Evolutionary conservation across 1,140 invertebrate species (phyloP).

Genomic region (Laupala kohalensis): DNA sequence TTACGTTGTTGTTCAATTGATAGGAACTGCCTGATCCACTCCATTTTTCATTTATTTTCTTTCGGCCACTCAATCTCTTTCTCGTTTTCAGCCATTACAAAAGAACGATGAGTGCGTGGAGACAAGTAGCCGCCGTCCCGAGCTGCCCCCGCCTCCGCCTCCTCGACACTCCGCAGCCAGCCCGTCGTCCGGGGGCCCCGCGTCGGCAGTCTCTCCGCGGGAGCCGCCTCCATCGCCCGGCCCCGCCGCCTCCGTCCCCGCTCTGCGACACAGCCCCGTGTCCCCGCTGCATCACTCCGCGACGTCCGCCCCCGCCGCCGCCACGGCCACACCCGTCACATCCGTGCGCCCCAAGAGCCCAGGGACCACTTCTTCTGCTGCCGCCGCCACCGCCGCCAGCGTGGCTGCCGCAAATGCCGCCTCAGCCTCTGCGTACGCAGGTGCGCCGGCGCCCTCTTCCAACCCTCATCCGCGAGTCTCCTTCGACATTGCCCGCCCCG

Average conservation of each 20-base stretch:
- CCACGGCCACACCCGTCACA: background rate
- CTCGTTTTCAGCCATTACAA: slow-evolving; percentile 26
- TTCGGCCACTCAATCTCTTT: no score
- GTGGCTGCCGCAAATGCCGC: no score
- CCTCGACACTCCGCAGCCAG: slow-evolving; percentile 2
- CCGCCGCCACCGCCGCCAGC: no score
- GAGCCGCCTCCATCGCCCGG: slow-evolving; percentile 6
- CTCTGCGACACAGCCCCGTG: slow-evolving; percentile 27
- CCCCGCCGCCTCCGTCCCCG: slow-evolving; percentile 6
- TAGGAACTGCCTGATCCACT: no score
- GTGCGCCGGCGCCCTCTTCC: no score
- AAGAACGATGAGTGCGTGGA: slow-evolving; percentile 31
- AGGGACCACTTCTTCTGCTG: no score
- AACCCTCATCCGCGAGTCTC: no score
- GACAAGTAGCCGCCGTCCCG: slow-evolving; percentile 8
- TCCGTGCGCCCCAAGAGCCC: background rate
- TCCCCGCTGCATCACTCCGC: slow-evolving; percentile 35
- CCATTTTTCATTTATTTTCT: no score
- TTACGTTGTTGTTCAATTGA: no score
- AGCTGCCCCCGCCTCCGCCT: slow-evolving; percentile 16
- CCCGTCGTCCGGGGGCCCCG: slow-evolving; percentile 12
- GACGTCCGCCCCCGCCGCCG: slow-evolving; percentile 19
- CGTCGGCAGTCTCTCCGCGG: slow-evolving; percentile 7
- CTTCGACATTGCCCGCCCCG: no score
- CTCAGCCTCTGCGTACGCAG: no score